Base-by-base conservation (phyloP, 2,113 vertebrate species). In the Nothoprocta perdicaria region DNA sequence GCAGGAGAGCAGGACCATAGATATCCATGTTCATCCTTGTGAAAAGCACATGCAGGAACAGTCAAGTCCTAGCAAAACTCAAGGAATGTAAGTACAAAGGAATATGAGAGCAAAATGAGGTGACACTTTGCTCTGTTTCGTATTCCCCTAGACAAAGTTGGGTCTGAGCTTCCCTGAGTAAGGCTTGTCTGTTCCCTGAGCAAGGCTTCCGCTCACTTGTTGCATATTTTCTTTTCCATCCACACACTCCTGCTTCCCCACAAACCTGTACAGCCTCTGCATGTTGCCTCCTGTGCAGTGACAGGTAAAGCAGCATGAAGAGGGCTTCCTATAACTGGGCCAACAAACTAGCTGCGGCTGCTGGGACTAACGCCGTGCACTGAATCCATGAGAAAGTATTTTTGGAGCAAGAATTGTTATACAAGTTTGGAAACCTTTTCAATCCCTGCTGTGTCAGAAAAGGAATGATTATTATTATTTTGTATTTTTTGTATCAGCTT, bases 111-210 rank as follows among this genome's bases (percentile, higher is more conserved):
- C 2, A 40, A 72, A 84, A 67, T 27, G 12, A 13, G 41, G 11
- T 0, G 0, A 19, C 15, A 10, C 3, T 62, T 69, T 55, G 23
- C 1, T 14, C 6, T 21, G 2, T 43, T 65, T 86, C n/a, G 53
- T 50, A 45, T 21, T 17, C 1, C 3, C 5, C 6, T 16, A 55
- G 26, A 33, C 13, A 1, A 3, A 10, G 5, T 60, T 48, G 3
- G 38, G 27, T 40, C 2, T 0, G 46, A 75, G 31, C 1, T 55
- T 17, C 27, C 53, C 15, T n/a, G n/a, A n/a, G n/a, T n/a, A n/a
- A n/a, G n/a, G n/a, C n/a, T n/a, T n/a, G n/a, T n/a, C 27, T 46
- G 2, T 60, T 72, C n/a, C 14, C 21, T 43, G 4, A 74, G 67
- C 29, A 8, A 12, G 7, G 35, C 63, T 6, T 6, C 22, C 66